These are phyloP conservation scores for Glyptemys insculpta DNA, from an alignment of 2,797 vertebrate species.

Conservation along the genomic window DNA sequence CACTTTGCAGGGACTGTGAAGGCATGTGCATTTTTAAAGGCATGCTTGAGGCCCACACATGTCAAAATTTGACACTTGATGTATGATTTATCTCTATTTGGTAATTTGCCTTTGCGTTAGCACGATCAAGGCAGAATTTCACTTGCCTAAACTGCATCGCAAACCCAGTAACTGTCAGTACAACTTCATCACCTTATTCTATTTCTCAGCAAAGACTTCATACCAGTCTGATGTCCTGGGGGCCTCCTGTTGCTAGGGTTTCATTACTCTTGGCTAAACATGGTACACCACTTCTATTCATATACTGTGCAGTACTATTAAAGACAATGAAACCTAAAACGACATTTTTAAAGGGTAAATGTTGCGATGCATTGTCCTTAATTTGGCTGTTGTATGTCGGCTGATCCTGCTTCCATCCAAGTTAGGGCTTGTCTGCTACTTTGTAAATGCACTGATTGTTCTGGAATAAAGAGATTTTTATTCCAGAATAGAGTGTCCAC, in stretches of 20 bases:
- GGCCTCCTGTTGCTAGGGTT: background rate
- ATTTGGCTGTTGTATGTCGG: background rate
- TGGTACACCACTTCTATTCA: background rate
- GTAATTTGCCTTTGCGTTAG: slow-evolving; percentile 47
- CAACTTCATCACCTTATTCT: slow-evolving; percentile 38
- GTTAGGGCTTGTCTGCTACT: background rate
- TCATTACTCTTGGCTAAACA: background rate
- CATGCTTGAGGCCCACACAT: background rate
- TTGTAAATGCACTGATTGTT: background rate
- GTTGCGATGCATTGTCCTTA: fast-evolving
- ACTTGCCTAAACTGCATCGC: background rate
- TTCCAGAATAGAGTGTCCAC: background rate
- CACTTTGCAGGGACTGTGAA: background rate
- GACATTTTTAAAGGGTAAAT: background rate
- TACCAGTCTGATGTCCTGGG: background rate
- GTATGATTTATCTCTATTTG: background rate
- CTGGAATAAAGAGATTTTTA: background rate
- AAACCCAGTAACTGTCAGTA: slow-evolving; percentile 25
- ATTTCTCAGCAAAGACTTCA: slow-evolving; percentile 40
- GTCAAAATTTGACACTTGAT: background rate
- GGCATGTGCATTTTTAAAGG: slow-evolving; percentile 9
- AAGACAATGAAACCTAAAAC: background rate
- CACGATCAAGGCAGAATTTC: slow-evolving; percentile 38
- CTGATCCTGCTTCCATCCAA: background rate
- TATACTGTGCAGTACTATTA: background rate